phyloP scores from a whole-genome alignment of 2,888 invertebrate genomes.

The Argynnis bischoffii region DNA sequence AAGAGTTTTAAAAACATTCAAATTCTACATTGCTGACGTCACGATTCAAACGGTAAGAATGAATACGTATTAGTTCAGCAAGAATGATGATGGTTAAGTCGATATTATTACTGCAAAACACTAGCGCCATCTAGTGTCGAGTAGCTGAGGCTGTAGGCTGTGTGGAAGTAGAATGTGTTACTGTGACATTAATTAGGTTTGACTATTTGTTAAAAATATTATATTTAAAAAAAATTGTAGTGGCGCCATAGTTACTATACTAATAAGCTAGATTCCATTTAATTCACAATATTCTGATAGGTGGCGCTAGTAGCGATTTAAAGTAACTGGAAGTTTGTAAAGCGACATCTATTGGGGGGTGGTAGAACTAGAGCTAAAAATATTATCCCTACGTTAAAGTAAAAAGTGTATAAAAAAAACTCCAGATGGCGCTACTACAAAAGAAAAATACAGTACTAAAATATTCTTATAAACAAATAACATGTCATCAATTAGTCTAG shows the following conservation, averaged over 20 bases:
- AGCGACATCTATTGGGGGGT: slow-evolving; percentile 5
- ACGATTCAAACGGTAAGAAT: slow-evolving; percentile 43
- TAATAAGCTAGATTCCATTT: too few relatives aligned
- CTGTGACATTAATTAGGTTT: background rate
- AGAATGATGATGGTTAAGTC: slow-evolving; percentile 46
- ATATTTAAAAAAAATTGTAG: too few relatives aligned
- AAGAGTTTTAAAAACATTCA: slow-evolving; percentile 9
- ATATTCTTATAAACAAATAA: too few relatives aligned
- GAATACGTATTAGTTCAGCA: slow-evolving; percentile 42
- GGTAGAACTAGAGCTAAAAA: too few relatives aligned
- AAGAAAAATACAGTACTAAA: too few relatives aligned
- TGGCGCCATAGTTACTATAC: too few relatives aligned
- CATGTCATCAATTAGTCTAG: too few relatives aligned
- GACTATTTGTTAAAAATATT: too few relatives aligned
- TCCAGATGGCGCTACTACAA: slow-evolving; percentile 11
- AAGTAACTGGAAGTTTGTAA: background rate
- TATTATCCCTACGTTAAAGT: background rate
- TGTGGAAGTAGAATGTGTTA: background rate
- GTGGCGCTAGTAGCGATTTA: too few relatives aligned
- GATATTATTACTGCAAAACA: slow-evolving; percentile 54
- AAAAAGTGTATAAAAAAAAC: background rate
- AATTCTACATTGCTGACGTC: slow-evolving; percentile 48
- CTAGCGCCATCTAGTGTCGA: slow-evolving; percentile 45
- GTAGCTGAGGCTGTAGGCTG: slow-evolving; percentile 32
- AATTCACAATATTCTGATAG: too few relatives aligned